A percentile compares a stretch with the other conserved stretches of the same genome.
phyloP scores from a whole-genome alignment of 2,797 vertebrate species.

The Pampus argenteus region DNA sequence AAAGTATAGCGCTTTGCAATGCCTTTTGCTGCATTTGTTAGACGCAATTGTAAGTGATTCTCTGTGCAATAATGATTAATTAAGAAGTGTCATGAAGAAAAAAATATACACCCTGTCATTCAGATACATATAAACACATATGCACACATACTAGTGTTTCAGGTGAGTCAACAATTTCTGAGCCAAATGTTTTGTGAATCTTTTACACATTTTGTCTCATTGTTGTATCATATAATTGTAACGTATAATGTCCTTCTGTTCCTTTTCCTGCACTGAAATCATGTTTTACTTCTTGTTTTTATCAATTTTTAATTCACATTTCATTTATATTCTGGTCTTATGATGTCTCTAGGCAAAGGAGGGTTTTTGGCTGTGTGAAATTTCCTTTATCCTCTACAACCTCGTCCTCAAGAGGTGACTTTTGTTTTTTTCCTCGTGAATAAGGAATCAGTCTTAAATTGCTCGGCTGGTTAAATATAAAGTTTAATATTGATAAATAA shows the following conservation, averaged over 20 bases:
- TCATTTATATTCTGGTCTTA: constrained; percentile 48
- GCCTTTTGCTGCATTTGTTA: neutral
- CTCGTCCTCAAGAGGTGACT: constrained; percentile 32
- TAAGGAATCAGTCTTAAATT: constrained; percentile 25
- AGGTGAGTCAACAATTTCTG: neutral
- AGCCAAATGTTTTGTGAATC: constrained; percentile 8
- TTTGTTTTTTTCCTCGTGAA: constrained; percentile 18
- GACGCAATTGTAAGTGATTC: constrained; percentile 1
- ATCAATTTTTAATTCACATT: constrained; percentile 36
- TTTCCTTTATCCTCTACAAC: constrained; percentile 9
- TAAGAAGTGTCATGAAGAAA: neutral
- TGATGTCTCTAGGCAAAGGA: constrained; percentile 13
- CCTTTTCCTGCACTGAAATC: constrained; percentile 17
- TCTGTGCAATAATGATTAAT: neutral
- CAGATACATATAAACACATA: constrained; percentile 6
- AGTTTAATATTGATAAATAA: constrained; percentile 36
- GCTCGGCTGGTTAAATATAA: constrained; percentile 23
- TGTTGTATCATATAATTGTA: too few species aligned
- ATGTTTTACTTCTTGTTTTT: constrained; percentile 22
- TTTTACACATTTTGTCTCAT: constrained; percentile 23
- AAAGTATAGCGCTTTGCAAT: neutral
- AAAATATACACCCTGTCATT: neutral
- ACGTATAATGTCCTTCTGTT: constrained; percentile 10
- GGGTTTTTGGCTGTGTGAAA: constrained; percentile 28
- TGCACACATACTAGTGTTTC: neutral